A percentile compares a stretch with the other conserved stretches of the same genome.
Evolutionary conservation across 2,888 invertebrate genomes (phyloP).

Genomic region (Rotaria macrura): DNA sequence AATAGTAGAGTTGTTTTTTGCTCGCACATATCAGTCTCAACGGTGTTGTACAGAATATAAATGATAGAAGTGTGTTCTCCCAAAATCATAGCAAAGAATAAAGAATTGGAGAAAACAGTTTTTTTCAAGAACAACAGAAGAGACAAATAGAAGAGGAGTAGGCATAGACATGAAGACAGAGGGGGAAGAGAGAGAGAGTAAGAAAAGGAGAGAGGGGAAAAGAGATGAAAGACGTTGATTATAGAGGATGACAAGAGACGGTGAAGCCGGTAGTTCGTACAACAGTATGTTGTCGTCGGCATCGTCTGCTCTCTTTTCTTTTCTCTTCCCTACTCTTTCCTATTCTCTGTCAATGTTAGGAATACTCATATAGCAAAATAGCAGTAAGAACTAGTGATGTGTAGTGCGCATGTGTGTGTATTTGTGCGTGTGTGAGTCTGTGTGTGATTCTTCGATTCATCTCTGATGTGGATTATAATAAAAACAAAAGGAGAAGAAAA

Average conservation of each 20-base stretch:
- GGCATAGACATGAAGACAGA: not conserved
- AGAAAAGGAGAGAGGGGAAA: not conserved
- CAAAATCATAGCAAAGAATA: not conserved
- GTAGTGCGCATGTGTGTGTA: not conserved
- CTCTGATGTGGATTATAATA: not conserved
- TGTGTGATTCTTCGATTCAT: not conserved
- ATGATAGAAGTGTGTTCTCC: constrained; percentile 1
- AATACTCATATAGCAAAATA: not conserved
- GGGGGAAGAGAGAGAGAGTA: not conserved
- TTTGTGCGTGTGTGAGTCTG: too few species aligned
- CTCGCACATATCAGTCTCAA: not conserved
- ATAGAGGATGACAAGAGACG: not conserved
- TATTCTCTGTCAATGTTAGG: not conserved
- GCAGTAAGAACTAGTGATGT: not conserved
- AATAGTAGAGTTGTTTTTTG: not conserved
- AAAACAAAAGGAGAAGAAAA: not conserved
- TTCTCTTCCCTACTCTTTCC: not conserved
- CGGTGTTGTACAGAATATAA: not conserved
- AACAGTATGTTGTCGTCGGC: not conserved
- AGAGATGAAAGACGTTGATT: not conserved
- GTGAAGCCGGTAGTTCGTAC: not conserved
- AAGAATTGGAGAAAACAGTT: not conserved
- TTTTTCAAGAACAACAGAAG: not conserved
- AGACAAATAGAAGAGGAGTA: not conserved
- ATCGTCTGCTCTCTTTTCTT: not conserved